Percentiles rank a stretch among this genome's conserved stretches.
Conservation (phyloP, 2,888 invertebrate species). For the Cephus pulcher region DNA sequence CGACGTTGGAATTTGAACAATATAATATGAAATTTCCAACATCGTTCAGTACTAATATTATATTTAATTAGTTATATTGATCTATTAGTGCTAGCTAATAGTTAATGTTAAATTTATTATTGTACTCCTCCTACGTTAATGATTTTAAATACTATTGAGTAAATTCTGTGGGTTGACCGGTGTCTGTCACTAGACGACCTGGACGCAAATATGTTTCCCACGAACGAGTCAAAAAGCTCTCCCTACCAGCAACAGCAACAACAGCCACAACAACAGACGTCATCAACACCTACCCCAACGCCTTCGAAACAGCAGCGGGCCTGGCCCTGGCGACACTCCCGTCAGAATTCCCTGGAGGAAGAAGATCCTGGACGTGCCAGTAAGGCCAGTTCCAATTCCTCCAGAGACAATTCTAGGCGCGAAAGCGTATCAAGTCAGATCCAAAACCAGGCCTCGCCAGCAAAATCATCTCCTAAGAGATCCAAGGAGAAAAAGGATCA, state of each 20-base stretch:
- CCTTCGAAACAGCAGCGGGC: slow-evolving; percentile 1
- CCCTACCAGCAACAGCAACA: slow-evolving; percentile 19
- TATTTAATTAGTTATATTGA: background rate
- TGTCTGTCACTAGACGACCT: slow-evolving; percentile 63
- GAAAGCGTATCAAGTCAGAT: slow-evolving; percentile 48
- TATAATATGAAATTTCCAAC: background rate
- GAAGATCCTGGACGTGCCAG: slow-evolving; percentile 42
- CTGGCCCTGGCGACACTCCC: slow-evolving; percentile 57
- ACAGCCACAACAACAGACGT: slow-evolving; percentile 10
- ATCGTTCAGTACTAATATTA: background rate
- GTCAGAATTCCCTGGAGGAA: slow-evolving; percentile 53
- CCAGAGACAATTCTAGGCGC: slow-evolving; percentile 54
- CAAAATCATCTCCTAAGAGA: slow-evolving; percentile 54
- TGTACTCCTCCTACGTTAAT: background rate
- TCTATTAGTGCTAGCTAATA: background rate
- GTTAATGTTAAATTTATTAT: background rate
- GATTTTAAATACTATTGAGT: background rate
- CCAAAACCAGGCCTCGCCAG: slow-evolving; percentile 52
- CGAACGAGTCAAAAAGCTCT: slow-evolving; percentile 39
- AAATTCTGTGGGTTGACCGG: background rate
- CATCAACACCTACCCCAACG: slow-evolving; percentile 3
- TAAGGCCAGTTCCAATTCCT: slow-evolving; percentile 39
- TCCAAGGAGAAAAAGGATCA: slow-evolving; percentile 45
- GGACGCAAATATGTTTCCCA: slow-evolving; percentile 62
- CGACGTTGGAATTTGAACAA: background rate